Conservation (phyloP, 1,140 invertebrate genomes). For the Pseudomyrmex concolor region DNA sequence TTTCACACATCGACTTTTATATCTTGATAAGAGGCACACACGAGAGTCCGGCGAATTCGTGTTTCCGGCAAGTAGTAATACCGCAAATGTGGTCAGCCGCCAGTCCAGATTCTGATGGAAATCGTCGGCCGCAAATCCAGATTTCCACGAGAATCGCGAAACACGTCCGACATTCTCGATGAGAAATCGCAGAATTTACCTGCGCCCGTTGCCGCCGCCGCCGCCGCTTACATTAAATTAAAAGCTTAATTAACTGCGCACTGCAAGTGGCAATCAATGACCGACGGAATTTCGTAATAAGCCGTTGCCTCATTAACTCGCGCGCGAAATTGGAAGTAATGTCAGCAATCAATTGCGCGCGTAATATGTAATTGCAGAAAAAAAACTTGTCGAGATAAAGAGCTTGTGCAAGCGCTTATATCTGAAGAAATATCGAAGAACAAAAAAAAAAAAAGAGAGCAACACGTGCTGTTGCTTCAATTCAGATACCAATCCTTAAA, state of each 20-base stretch:
- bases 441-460: neutral
- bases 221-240: slow-evolving; percentile 60
- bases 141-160: slow-evolving; percentile 62
- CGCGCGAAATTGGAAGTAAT: slow-evolving; percentile 17
- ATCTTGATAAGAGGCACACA: slow-evolving; percentile 9
- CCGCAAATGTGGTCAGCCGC: slow-evolving; percentile 71
- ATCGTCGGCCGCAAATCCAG: slow-evolving; percentile 66
- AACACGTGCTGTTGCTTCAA: neutral
- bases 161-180: slow-evolving; percentile 52
- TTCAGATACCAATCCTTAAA: too few species aligned
- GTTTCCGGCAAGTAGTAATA: slow-evolving; percentile 69
- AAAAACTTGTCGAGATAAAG: neutral
- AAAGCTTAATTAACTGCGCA: slow-evolving; percentile 51
- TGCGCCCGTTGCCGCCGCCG: neutral
- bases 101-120: slow-evolving; percentile 68
- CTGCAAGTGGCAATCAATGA: slow-evolving; percentile 33
- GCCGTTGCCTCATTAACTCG: slow-evolving; percentile 26
- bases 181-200: slow-evolving; percentile 61
- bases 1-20: slow-evolving; percentile 16
- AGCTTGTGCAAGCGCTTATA: neutral
- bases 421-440: neutral
- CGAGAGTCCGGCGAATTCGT: slow-evolving; percentile 28
- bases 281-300: slow-evolving; percentile 40
- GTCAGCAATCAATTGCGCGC: neutral
- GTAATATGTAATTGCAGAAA: neutral